Conservation (phyloP, 1,140 invertebrate species). For the Protaetia brevitarsis region DNA sequence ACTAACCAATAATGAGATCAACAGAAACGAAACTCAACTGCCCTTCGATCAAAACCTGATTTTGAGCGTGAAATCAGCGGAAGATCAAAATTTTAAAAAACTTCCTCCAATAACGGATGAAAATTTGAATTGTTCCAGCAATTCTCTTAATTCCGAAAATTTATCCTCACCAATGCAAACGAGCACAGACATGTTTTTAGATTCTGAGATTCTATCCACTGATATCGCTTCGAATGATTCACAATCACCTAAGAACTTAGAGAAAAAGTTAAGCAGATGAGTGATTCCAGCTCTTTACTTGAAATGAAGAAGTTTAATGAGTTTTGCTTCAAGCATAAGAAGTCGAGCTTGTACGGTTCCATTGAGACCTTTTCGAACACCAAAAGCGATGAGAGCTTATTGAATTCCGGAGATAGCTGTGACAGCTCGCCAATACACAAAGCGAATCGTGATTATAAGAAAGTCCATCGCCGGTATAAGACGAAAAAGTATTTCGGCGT, state of each 20-base stretch:
- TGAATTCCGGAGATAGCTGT: constrained; percentile 45
- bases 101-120: constrained; percentile 32
- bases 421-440: constrained; percentile 46
- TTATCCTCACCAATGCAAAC: constrained; percentile 49
- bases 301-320: constrained; percentile 31
- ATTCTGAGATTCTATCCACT: constrained; percentile 46
- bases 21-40: not conserved
- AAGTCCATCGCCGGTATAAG: constrained; percentile 42
- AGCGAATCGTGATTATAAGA: constrained; percentile 41
- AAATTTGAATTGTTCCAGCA: constrained; percentile 45
- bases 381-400: constrained; percentile 47
- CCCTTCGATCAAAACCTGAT: not conserved
- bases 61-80: not conserved
- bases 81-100: constrained; percentile 12
- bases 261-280: constrained; percentile 7
- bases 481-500: constrained; percentile 48
- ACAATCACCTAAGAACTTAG: constrained; percentile 44
- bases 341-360: constrained; percentile 35
- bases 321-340: constrained; percentile 27
- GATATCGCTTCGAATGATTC: constrained; percentile 47
- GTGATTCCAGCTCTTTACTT: constrained; percentile 13
- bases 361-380: constrained; percentile 44
- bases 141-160: constrained; percentile 48
- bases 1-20: not conserved
- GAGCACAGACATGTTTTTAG: constrained; percentile 47